Evolutionary conservation across 2,888 invertebrate genomes (phyloP), one percentile per base, ranked within the genome.

Genomic region (Protonemura montana): DNA sequence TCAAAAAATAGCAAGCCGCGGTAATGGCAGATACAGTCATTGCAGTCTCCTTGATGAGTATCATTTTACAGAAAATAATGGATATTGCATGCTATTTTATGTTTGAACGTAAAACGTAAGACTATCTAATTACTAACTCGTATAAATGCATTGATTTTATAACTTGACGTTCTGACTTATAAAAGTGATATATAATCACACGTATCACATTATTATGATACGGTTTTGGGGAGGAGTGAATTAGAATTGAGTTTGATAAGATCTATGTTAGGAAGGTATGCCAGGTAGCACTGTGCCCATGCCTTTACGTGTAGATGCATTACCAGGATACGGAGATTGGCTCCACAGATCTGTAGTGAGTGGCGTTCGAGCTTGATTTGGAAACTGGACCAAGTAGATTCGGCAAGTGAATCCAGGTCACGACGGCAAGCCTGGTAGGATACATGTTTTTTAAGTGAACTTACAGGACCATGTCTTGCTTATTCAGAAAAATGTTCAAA

Each of bases 371-470:
- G 21, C 59, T 59, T 59, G 59, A 59, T 59, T 59, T 59, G 2
- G 13, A 35, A 59, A 59, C 59, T 59, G 59, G 59, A 59, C 59
- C 59, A 59, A 59, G 59, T 59, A 59, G 59, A 59, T 59, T 59
- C 59, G 59, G 59, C 13, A 21, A 59, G 59, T 2, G 21, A 13
- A 59, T 59, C 59, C 59, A 59, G 59, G 59, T 59, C 59, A 59
- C 3, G 59, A 59, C 13, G 59, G 13, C 21, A 16, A 21, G 16
- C 21, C 7, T 10, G 1, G 21, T 59, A 41, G 41, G 6, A 41
- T 21, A 1, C 59, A 59, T 59, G 59, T 21, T 59, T 59, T 59
- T 59, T 10, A 21, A 59, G 16, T 59, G 59, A 59, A 21, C 21
- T 59, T 59, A 21, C 59, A 59, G 59, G 59, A 21, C 59, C 59